A percentile compares a stretch with the other conserved stretches of the same genome.
Conservation (phyloP, 2,888 invertebrate species). For the Tachina lurida region DNA sequence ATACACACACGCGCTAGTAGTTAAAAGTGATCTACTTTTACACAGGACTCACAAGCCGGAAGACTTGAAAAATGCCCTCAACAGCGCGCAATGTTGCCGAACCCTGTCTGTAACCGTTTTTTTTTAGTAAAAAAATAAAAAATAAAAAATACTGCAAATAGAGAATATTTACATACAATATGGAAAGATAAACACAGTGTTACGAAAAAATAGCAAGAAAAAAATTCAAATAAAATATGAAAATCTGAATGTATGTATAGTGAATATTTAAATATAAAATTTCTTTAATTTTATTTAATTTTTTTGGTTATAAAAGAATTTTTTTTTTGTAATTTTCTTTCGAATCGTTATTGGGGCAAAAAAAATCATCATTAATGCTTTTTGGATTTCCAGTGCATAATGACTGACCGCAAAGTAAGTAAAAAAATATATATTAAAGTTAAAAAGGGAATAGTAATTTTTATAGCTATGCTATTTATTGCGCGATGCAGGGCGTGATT, state of each 20-base stretch:
- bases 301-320: conserved; percentile 34
- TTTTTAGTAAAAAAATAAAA: background rate
- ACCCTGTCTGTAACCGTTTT: conserved; percentile 13
- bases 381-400: background rate
- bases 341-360: no score
- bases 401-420: no score
- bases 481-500: no score
- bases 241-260: conserved; percentile 50
- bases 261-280: conserved; percentile 58
- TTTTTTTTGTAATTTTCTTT: background rate
- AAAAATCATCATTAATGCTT: no score
- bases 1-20: background rate
- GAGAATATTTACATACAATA: no score
- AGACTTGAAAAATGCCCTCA: conserved; percentile 9
- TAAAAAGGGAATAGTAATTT: no score
- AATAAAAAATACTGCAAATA: conserved; percentile 4
- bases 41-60: background rate
- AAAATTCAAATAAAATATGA: background rate
- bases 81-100: background rate
- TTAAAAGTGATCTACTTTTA: background rate
- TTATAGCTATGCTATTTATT: no score
- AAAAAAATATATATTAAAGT: no score
- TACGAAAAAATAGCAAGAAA: conserved; percentile 30
- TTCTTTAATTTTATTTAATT: conserved; percentile 40
- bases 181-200: conserved; percentile 21